Evolutionary conservation across 2,888 invertebrate species (phyloP).

Genomic region (Dendrolimus houi): DNA sequence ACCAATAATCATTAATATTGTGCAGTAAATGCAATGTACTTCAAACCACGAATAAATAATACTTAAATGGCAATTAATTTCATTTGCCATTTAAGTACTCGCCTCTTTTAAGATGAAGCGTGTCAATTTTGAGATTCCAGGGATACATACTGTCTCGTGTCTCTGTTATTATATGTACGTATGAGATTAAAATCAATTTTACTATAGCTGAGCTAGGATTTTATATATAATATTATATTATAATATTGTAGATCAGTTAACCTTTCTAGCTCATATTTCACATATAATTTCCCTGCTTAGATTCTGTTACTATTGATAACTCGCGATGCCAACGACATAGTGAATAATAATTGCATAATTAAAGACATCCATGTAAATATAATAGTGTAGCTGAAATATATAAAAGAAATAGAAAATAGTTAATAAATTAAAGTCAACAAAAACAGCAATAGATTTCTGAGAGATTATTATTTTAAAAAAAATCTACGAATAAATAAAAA

Average conservation of each 20-base stretch:
- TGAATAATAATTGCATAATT: constrained; percentile 12
- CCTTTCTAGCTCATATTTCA: constrained; percentile 1
- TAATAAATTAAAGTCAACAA: no score
- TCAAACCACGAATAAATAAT: no score
- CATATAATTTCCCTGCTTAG: not conserved
- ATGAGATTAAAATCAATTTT: no score
- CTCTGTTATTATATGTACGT: not conserved
- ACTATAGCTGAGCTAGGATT: not conserved
- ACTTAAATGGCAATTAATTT: no score
- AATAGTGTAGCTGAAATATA: not conserved
- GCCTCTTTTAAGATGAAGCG: not conserved
- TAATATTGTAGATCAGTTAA: not conserved
- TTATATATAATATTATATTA: constrained; percentile 1
- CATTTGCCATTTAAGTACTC: no score
- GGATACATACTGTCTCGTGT: constrained; percentile 10
- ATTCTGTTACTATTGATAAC: constrained; percentile 10
- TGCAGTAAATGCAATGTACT: no score
- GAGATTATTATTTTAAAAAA: no score
- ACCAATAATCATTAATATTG: no score
- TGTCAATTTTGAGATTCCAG: constrained; percentile 9
- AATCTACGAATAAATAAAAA: no score
- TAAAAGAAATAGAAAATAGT: no score
- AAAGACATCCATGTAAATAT: not conserved
- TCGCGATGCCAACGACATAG: constrained; percentile 38
- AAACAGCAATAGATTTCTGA: no score